Conservation (phyloP, 1,140 invertebrate species). For the Bombus picipes region DNA sequence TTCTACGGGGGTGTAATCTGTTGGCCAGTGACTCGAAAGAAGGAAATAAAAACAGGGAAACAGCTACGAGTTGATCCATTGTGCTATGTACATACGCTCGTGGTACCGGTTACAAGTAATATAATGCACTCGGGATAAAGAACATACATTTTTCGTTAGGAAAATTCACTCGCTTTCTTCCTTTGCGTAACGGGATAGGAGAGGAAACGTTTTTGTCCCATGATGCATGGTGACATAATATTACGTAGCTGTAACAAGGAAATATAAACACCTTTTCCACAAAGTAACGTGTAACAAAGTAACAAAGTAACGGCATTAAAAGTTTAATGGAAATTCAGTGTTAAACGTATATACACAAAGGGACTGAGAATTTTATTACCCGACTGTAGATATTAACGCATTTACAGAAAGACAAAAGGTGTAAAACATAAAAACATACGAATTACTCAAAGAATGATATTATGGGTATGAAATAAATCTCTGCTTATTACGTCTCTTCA, state of each 20-base stretch:
- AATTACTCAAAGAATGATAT: too few species aligned
- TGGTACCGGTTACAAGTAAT: slow-evolving; percentile 8
- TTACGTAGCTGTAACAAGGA: neutral
- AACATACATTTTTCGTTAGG: slow-evolving; percentile 25
- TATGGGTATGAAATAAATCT: too few species aligned
- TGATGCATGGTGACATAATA: neutral
- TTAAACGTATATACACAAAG: too few species aligned
- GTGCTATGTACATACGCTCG: neutral
- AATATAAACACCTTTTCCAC: neutral
- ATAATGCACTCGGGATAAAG: slow-evolving; percentile 37
- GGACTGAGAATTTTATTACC: too few species aligned
- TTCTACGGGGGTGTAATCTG: slow-evolving; percentile 19
- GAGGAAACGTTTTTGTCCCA: neutral
- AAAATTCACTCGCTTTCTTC: neutral
- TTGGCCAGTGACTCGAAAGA: neutral
- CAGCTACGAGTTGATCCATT: slow-evolving; percentile 37
- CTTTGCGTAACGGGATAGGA: neutral
- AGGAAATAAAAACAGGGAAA: slow-evolving; percentile 30
- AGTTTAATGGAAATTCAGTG: neutral
- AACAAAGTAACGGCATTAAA: neutral
- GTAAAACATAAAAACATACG: too few species aligned
- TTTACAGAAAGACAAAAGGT: too few species aligned
- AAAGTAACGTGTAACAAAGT: too few species aligned
- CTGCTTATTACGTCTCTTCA: too few species aligned
- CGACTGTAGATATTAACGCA: too few species aligned